Evolutionary conservation across 2,888 invertebrate species (phyloP), one percentile per base, ranked within the genome.

Genomic region (Drosophila lutescens): DNA sequence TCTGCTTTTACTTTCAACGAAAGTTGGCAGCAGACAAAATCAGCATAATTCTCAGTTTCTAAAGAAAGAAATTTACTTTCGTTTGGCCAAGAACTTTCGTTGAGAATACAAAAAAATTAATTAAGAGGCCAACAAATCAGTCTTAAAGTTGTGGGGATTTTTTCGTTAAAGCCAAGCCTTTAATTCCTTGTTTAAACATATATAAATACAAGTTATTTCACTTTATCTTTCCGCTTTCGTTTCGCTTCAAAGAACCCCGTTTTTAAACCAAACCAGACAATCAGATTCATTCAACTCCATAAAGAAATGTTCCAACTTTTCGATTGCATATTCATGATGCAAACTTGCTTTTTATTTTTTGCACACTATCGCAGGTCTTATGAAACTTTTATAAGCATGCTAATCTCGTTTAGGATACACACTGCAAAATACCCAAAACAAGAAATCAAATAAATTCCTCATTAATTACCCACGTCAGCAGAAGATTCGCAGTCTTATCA

Each of bases 261-360:
- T 58, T 23, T 32, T 47, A 40, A 40, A 62, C 23, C 15, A 62
- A 62, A 17, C 62, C 26, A 49, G 62, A 63, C 66, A 66, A 66
- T 66, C 66, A 53, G 40, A 38, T 66, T 66, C 68, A 57, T 68
- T 68, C 68, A 69, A 38, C 57, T 44, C 65, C 34, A 66, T 66
- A 66, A 54, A 54, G 66, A 66, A 66, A 66, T 66, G 74, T 74
- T 70, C 77, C 50, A 63, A 20, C 67, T 32, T 66, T 67, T 79
- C 44, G 54, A 54, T 47, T 66, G 66, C 67, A 66, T 66, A 66
- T 66, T 66, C 67, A 66, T 66, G 67, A 46, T 51, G 50, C 56
- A 30, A 56, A 77, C 50, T 43, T 57, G 57, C 68, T 55, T 55
- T 43, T 41, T 26, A 26, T 26, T 49, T 43, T 51, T 51, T 59